phyloP scores from a whole-genome alignment of 2,113 vertebrate genomes.

The Triplophysa tibetana region DNA sequence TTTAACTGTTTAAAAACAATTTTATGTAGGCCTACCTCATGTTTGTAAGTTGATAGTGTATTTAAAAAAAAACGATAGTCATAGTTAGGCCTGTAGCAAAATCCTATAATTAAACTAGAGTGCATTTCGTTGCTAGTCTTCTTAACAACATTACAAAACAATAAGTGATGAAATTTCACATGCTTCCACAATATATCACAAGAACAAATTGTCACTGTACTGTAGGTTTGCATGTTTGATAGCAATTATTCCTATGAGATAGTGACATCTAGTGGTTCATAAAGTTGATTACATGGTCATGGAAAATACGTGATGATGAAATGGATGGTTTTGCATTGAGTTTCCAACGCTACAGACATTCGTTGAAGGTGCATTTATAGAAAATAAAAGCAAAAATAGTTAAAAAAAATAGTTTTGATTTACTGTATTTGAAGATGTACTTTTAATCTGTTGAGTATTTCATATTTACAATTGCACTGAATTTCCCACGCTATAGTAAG shows the following conservation, averaged over 20 bases:
- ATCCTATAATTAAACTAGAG: neutral
- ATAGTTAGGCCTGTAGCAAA: too few species aligned
- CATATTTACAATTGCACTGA: neutral
- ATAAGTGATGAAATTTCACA: neutral
- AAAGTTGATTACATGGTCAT: neutral
- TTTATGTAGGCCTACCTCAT: too few species aligned
- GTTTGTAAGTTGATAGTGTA: too few species aligned
- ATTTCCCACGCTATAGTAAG: neutral
- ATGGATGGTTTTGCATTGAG: neutral
- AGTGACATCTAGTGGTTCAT: conserved; percentile 33
- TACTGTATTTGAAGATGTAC: too few species aligned
- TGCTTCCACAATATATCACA: neutral
- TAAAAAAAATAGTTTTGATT: too few species aligned
- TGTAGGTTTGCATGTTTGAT: neutral
- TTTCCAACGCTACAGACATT: too few species aligned
- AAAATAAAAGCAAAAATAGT: too few species aligned
- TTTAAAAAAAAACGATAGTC: too few species aligned
- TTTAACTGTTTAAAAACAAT: too few species aligned
- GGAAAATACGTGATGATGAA: neutral
- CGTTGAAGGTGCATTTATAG: too few species aligned
- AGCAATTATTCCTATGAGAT: neutral
- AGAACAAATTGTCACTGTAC: neutral
- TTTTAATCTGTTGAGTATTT: neutral
- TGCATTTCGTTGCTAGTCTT: neutral
- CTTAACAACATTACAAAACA: neutral